Percentiles rank a stretch among this genome's conserved stretches.
These are phyloP conservation scores for Scomber scombrus DNA, from an alignment of 2,113 vertebrate species.

Conservation along the genomic window DNA sequence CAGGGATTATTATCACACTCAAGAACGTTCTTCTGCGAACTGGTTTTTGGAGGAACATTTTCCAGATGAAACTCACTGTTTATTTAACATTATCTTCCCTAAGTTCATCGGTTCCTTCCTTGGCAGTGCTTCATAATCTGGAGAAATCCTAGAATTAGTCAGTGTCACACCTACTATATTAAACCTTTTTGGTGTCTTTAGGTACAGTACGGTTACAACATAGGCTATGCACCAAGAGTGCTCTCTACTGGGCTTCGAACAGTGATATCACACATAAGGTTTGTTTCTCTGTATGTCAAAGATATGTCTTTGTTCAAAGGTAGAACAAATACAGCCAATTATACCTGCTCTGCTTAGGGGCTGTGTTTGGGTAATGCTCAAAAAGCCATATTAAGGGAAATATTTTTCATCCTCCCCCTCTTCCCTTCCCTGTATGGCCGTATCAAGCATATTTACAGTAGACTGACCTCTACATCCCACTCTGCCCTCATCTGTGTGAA, in stretches of 20 bases:
- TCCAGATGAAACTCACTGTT: constrained; percentile 36
- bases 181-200: not conserved
- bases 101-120: not conserved
- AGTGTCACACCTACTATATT: constrained; percentile 26
- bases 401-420: not conserved
- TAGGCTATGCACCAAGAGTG: constrained; percentile 9
- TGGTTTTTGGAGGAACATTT: constrained; percentile 21
- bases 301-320: not conserved
- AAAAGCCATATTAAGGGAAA: not conserved
- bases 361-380: not conserved
- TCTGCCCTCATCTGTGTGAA: constrained; percentile 48
- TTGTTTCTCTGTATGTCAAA: not conserved
- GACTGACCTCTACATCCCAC: constrained; percentile 20
- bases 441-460: constrained; percentile 9
- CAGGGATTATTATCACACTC: not conserved
- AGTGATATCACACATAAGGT: not conserved
- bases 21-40: not conserved
- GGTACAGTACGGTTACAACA: not conserved
- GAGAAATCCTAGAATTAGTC: constrained; percentile 35
- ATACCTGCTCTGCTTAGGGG: not conserved
- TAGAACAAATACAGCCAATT: not conserved
- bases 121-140: not conserved
- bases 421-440: not conserved
- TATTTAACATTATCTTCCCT: constrained; percentile 16
- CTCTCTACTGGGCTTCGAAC: constrained; percentile 12